Conservation (phyloP, 2,888 invertebrate genomes). For the Cryptus armator region DNA sequence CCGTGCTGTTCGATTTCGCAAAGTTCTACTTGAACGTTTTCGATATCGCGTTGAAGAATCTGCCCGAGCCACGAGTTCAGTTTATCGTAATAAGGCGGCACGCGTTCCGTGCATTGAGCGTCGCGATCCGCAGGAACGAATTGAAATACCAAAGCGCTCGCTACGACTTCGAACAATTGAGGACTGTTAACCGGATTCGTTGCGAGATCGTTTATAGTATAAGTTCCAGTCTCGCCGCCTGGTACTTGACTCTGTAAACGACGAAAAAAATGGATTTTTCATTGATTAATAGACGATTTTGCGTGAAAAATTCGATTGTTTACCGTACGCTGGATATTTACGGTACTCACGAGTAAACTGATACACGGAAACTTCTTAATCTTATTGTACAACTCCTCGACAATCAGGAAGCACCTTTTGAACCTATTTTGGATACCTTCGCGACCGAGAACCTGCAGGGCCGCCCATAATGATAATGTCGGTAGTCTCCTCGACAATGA, state of each 20-base stretch:
- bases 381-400: constrained; percentile 88
- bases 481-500: constrained; percentile 88
- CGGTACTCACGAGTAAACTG: constrained; percentile 88
- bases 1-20: constrained; percentile 94
- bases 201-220: constrained; percentile 88
- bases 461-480: constrained; percentile 94
- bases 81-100: constrained; percentile 93
- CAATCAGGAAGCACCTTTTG: constrained; percentile 91
- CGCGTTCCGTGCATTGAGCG: constrained; percentile 84
- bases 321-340: not conserved
- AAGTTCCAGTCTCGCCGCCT: constrained; percentile 90
- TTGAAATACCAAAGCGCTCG: constrained; percentile 95
- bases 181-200: constrained; percentile 88
- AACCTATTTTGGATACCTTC: constrained; percentile 91
- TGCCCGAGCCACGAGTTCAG: constrained; percentile 97
- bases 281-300: constrained; percentile 3
- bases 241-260: constrained; percentile 90
- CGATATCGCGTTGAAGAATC: constrained; percentile 94
- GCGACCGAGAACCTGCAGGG: constrained; percentile 90
- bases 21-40: constrained; percentile 94
- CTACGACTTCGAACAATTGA: constrained; percentile 91
- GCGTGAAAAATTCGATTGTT: not conserved
- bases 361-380: constrained; percentile 89
- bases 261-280: too few species aligned
- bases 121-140: constrained; percentile 88